Percentiles rank a stretch among this genome's conserved stretches.
These are phyloP conservation scores for Drosophila oshimai DNA, from an alignment of 1,140 invertebrate genomes.

Conservation along the genomic window DNA sequence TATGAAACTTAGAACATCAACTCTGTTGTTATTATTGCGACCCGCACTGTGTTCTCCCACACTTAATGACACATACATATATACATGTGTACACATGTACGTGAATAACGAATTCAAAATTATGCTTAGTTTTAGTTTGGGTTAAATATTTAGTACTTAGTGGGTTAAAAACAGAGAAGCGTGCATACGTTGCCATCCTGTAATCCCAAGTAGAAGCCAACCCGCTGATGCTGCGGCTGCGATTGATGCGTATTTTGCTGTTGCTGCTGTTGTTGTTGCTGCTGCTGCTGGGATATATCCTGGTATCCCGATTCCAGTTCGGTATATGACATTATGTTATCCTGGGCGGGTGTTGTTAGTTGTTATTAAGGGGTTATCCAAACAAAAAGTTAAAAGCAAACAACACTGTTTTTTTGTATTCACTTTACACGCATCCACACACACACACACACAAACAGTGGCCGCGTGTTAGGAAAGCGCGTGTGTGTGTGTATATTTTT, in stretches of 20 bases:
- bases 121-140: background rate
- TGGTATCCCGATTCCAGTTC: conserved; percentile 95
- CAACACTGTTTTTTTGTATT: conserved; percentile 1
- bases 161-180: background rate
- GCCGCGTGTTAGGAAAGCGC: background rate
- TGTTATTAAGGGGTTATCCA: conserved; percentile 19
- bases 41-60: too few relatives aligned
- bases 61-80: background rate
- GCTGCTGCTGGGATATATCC: conserved; percentile 86
- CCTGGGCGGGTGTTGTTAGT: background rate
- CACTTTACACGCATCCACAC: background rate
- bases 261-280: conserved; percentile 42
- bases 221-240: conserved; percentile 84
- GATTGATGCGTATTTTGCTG: conserved; percentile 53
- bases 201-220: conserved; percentile 87
- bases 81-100: background rate
- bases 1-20: too few relatives aligned
- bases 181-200: conserved; percentile 85
- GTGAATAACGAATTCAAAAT: background rate
- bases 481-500: conserved; percentile 3
- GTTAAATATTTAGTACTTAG: background rate
- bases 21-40: background rate
- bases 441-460: background rate
- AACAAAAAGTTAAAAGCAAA: background rate
- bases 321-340: conserved; percentile 90